Percentiles rank a stretch among this genome's conserved stretches.
These are phyloP conservation scores for Aplochiton taeniatus DNA, from an alignment of 2,797 vertebrate species.

Conservation along the genomic window DNA sequence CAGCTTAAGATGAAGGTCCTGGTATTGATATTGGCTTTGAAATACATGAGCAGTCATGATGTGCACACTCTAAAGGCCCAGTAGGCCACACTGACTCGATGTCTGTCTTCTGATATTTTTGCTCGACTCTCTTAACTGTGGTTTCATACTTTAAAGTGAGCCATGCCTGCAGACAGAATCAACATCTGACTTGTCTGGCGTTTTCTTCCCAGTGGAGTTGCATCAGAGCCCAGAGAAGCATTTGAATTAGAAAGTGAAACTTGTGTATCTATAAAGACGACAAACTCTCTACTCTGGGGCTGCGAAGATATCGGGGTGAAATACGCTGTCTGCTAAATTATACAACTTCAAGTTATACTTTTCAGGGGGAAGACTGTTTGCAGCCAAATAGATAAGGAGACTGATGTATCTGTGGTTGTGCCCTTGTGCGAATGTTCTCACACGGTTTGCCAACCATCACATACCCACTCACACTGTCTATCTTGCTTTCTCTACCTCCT, in stretches of 20 bases:
- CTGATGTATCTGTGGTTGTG: background rate
- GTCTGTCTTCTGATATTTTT: too few species aligned
- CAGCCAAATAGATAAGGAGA: background rate
- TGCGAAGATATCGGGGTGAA: slow-evolving; percentile 9
- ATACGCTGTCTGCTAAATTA: slow-evolving; percentile 11
- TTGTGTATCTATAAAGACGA: slow-evolving; percentile 24
- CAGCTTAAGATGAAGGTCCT: too few species aligned
- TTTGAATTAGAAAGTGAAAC: slow-evolving; percentile 34
- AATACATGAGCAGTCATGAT: too few species aligned
- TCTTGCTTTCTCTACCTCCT: too few species aligned
- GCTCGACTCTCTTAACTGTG: too few species aligned
- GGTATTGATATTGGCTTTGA: too few species aligned
- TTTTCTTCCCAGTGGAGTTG: slow-evolving; percentile 17
- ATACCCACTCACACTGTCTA: background rate
- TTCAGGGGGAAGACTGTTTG: slow-evolving; percentile 6
- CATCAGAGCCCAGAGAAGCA: slow-evolving; percentile 25
- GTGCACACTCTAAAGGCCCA: too few species aligned
- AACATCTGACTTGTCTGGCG: slow-evolving; percentile 36
- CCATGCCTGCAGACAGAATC: background rate
- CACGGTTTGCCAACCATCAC: background rate
- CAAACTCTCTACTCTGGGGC: slow-evolving; percentile 27
- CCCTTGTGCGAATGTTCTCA: background rate
- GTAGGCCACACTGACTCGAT: too few species aligned
- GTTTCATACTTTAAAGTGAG: background rate
- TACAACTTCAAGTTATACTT: slow-evolving; percentile 20